Base-by-base conservation (phyloP, 2,888 invertebrate species). In the Sacculina carcini region DNA sequence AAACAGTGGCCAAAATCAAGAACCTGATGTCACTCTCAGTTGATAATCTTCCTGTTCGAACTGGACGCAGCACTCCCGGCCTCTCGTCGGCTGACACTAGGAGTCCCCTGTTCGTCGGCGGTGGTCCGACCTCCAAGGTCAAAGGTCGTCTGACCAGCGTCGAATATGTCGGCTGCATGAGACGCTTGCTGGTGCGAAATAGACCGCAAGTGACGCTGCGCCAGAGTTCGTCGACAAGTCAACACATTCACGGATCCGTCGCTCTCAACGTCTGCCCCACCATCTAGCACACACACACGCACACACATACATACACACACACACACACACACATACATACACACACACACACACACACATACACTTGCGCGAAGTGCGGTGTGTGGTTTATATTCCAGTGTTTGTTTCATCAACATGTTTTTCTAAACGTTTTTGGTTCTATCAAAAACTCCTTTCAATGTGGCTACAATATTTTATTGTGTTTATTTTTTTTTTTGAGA, bases 21-120 rank as follows among this genome's bases (percentile, higher is more conserved):
- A 87, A 87, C 64, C 78, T 89, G 21, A 79, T 90, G 5, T 77
- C 81, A 0, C 69, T 98, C 50, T 77, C 79, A 0, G 84, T 96
- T 2, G 86, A 94, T 66, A 80, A 78, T 9, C 71, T 76, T 52
- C 76, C 76, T 61, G 76, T 78, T 0, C 72, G 75, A 56, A 78
- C 83, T 0, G 79, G 77, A 2, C 61, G 63, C 5, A 81, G 81
- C 5, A 65, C 63, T 28, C 73, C 72, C 23, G 72, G 72, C 19
- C 69, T 74, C 23, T 69, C 73, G 0, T 73, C 76, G 0, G 82
- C 86, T 0, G 66, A 69, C 55, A 70, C 71, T 24, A 76, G 76
- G 28, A 78, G 85, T 55, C 82, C 87, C 0, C 69, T 96, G 31
- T 94, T 81, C 66, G 71, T 96, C 60, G 96, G 96, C 21, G 92